Conservation (phyloP, 2,113 vertebrate genomes). For the Sylvietta virens region DNA sequence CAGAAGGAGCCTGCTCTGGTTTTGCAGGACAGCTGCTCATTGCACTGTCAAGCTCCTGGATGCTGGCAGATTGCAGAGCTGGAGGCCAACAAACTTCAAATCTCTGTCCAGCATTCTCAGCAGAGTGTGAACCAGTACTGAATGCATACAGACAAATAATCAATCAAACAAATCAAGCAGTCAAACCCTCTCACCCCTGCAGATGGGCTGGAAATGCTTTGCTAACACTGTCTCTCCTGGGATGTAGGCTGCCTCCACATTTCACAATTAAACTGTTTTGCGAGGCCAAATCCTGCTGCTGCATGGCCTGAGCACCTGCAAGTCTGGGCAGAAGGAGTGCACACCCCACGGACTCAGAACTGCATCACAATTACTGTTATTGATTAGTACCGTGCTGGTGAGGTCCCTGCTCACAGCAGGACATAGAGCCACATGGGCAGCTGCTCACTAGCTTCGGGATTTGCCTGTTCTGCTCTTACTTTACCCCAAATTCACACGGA, state of each 20-base stretch:
- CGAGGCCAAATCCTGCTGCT: background rate
- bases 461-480: background rate
- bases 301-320: accelerated
- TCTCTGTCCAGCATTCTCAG: background rate
- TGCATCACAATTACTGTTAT: background rate
- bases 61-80: background rate
- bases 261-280: background rate
- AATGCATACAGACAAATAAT: background rate
- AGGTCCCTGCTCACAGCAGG: background rate
- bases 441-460: background rate
- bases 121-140: background rate
- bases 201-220: background rate
- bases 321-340: background rate
- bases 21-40: background rate
- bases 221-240: background rate
- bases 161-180: no score
- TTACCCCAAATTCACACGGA: background rate
- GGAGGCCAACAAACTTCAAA: background rate
- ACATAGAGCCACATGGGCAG: accelerated
- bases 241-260: background rate
- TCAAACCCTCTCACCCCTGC: background rate
- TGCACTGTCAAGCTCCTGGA: background rate
- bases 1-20: background rate
- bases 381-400: background rate
- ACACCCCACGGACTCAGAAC: accelerated